These are phyloP conservation scores for Hippasteria phrygiana DNA, from an alignment of 53 echinoderm and acorn worm genomes.

Conservation along the genomic window DNA sequence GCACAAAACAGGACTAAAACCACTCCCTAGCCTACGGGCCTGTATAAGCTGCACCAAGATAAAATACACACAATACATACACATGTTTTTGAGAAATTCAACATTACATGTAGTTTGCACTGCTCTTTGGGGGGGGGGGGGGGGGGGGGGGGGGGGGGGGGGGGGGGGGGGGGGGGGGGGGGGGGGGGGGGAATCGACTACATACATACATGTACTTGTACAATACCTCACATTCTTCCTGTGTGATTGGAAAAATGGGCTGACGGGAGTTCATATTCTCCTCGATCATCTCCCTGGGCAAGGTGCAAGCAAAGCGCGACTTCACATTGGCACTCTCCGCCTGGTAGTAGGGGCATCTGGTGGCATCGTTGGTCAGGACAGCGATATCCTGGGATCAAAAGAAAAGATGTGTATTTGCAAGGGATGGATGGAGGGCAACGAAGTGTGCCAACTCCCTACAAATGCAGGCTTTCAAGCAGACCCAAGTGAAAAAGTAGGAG, in stretches of 20 bases:
- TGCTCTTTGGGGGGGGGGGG: too few relatives aligned
- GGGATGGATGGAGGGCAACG: too few relatives aligned
- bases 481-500: too few relatives aligned
- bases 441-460: too few relatives aligned
- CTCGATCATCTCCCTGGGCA: slow-evolving; percentile 76
- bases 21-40: too few relatives aligned
- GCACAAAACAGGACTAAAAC: too few relatives aligned
- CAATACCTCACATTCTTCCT: slow-evolving; percentile 90
- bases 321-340: slow-evolving; percentile 94
- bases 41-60: too few relatives aligned
- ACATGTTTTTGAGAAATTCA: too few relatives aligned
- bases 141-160: too few relatives aligned
- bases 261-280: slow-evolving; percentile 78
- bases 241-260: slow-evolving; percentile 82
- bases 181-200: background rate
- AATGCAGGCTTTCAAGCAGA: too few relatives aligned
- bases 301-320: slow-evolving; percentile 77
- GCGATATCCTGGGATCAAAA: slow-evolving; percentile 80
- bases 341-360: slow-evolving; percentile 86
- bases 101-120: too few relatives aligned
- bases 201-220: background rate
- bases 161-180: background rate
- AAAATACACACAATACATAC: too few relatives aligned
- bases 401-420: background rate
- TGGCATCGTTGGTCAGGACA: slow-evolving; percentile 89